Conservation (phyloP, 2,888 invertebrate genomes). For the Patella pellucida region DNA sequence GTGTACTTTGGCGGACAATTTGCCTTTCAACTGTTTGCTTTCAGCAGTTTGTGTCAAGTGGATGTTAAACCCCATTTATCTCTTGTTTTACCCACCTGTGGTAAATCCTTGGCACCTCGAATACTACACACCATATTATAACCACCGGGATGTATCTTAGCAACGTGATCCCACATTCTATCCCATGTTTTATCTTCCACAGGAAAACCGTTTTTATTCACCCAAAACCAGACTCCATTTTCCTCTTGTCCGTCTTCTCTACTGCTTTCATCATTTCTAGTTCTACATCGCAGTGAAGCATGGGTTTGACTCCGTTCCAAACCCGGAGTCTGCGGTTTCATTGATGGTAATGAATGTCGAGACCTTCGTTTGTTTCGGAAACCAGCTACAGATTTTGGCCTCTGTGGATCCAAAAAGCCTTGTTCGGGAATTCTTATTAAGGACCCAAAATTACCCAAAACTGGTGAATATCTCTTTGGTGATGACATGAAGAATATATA, state of each 20-base stretch:
- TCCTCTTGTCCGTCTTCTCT: conserved; percentile 59
- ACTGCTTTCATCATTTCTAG: conserved; percentile 27
- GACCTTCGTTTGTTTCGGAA: conserved; percentile 2
- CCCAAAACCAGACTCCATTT: conserved; percentile 68
- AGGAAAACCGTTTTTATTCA: conserved; percentile 70
- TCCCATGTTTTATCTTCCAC: conserved; percentile 67
- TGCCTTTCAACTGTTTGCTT: too few species aligned
- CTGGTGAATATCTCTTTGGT: neutral
- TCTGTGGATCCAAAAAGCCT: conserved; percentile 17
- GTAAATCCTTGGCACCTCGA: conserved; percentile 43
- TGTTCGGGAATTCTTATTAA: conserved; percentile 33
- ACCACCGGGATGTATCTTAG: conserved; percentile 65
- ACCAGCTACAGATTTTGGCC: neutral
- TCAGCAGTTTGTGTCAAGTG: too few species aligned
- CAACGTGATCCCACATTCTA: conserved; percentile 69
- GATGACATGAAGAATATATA: neutral
- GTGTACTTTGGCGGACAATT: too few species aligned
- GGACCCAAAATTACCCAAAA: conserved; percentile 31
- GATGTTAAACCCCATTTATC: too few species aligned
- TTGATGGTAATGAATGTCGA: neutral
- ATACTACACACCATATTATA: conserved; percentile 52
- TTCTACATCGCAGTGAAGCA: neutral
- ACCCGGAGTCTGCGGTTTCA: neutral
- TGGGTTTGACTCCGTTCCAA: neutral
- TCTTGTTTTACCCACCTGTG: conserved; percentile 45